phyloP scores from a whole-genome alignment of 2,888 invertebrate species.

The Aporophyla lueneburgensis region DNA sequence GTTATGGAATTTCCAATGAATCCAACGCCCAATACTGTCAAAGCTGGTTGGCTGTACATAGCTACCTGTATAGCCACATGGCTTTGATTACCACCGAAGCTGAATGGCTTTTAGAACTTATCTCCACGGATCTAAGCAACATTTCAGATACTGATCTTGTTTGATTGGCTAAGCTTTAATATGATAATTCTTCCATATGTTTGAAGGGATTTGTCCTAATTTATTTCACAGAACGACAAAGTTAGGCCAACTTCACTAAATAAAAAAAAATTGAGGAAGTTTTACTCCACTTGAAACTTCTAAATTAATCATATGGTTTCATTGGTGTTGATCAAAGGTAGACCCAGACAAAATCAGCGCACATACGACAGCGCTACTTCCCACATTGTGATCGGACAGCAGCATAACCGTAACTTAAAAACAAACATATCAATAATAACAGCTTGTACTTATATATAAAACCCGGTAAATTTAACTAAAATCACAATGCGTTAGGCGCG shows the following conservation, averaged over 20 bases:
- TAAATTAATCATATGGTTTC: not conserved
- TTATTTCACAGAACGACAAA: not conserved
- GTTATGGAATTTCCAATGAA: slow-evolving; percentile 26
- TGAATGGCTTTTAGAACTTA: slow-evolving; percentile 3
- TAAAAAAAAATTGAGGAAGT: not conserved
- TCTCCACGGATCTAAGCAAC: slow-evolving; percentile 19
- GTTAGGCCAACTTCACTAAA: no score
- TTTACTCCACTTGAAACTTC: not conserved
- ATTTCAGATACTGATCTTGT: not conserved
- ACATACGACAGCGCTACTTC: slow-evolving; percentile 32
- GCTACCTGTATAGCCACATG: slow-evolving; percentile 1
- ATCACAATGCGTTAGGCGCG: slow-evolving; percentile 80
- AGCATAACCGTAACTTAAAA: slow-evolving; percentile 69
- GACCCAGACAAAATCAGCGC: slow-evolving; percentile 34
- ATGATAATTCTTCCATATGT: not conserved
- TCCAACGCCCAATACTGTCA: slow-evolving; percentile 36
- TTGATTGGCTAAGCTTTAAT: not conserved
- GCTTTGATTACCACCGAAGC: slow-evolving; percentile 28
- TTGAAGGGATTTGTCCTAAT: not conserved
- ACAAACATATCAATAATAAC: slow-evolving; percentile 75
- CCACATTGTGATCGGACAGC: slow-evolving; percentile 69
- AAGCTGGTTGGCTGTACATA: slow-evolving; percentile 7
- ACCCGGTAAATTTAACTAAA: slow-evolving; percentile 86
- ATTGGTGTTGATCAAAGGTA: not conserved
- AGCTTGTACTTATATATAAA: slow-evolving; percentile 85